Percentiles rank a stretch among this genome's conserved stretches.
Evolutionary conservation across 2,797 vertebrate genomes (phyloP).

Genomic region (Poeciliopsis turneri): DNA sequence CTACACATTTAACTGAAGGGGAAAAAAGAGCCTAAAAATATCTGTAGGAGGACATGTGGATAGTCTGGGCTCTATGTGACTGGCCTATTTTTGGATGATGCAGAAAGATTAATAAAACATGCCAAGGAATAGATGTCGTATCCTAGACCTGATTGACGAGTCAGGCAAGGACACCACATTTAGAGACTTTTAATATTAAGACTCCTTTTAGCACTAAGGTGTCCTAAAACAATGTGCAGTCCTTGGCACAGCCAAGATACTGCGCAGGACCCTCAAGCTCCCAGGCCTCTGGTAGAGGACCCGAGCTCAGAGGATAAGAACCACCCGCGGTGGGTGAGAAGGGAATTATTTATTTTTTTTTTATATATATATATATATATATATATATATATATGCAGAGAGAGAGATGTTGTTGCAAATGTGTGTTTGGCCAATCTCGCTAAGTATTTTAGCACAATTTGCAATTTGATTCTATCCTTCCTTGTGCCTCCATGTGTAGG

Average conservation of each 20-base stretch:
- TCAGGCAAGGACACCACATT: constrained; percentile 38
- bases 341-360: too few species aligned
- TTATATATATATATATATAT: background rate
- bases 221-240: background rate
- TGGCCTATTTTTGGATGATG: constrained; percentile 70
- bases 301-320: too few species aligned
- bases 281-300: too few species aligned
- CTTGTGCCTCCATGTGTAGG: constrained; percentile 34
- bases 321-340: too few species aligned
- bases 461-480: constrained; percentile 50
- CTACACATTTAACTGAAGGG: constrained; percentile 40
- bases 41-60: constrained; percentile 54
- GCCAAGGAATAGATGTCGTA: constrained; percentile 53
- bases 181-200: constrained; percentile 11
- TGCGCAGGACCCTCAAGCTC: too few species aligned
- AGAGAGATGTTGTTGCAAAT: background rate
- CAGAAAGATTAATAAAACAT: constrained; percentile 71
- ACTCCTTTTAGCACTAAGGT: constrained; percentile 15
- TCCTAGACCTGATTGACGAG: constrained; percentile 47
- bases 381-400: background rate
- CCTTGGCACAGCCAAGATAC: too few species aligned
- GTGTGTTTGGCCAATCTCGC: constrained; percentile 18
- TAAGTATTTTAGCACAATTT: constrained; percentile 47
- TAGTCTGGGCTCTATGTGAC: constrained; percentile 44
- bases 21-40: constrained; percentile 34